Evolutionary conservation across 1,140 invertebrate genomes (phyloP).

Genomic region (Pseudobourletiella spinata): DNA sequence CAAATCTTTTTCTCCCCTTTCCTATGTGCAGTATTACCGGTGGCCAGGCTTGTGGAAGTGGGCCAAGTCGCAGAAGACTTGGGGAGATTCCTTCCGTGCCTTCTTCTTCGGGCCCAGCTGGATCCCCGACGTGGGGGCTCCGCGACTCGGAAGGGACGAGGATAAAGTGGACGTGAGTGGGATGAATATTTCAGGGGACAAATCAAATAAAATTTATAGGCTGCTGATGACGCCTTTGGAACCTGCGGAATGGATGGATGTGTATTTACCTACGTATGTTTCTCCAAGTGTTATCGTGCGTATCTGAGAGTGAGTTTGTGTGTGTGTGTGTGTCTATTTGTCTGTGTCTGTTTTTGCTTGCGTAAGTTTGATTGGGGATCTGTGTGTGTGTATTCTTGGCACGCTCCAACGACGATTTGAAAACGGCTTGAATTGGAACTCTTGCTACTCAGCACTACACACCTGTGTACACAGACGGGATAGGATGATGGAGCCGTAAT

Average conservation of each 20-base stretch:
- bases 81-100: constrained; percentile 56
- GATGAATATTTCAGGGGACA: not conserved
- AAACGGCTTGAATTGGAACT: too few relatives aligned
- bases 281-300: constrained; percentile 56
- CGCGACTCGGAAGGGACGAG: constrained; percentile 64
- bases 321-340: constrained; percentile 63
- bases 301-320: constrained; percentile 55
- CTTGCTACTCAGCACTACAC: too few relatives aligned
- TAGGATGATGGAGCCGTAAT: too few relatives aligned
- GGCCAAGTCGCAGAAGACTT: constrained; percentile 47
- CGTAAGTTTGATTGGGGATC: too few relatives aligned
- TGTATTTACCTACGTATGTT: constrained; percentile 16
- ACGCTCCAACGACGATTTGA: too few relatives aligned
- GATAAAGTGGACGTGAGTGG: constrained; percentile 65
- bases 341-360: constrained; percentile 52
- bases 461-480: too few relatives aligned
- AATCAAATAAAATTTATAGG: not conserved
- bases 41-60: constrained; percentile 48
- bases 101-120: constrained; percentile 80
- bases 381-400: too few relatives aligned
- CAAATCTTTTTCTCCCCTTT: too few relatives aligned
- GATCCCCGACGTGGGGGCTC: constrained; percentile 57
- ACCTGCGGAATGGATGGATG: not conserved
- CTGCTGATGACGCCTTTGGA: too few relatives aligned
- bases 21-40: constrained; percentile 21